A percentile compares a stretch with the other conserved stretches of the same genome.
Evolutionary conservation across 2,888 invertebrate species (phyloP).

Genomic region (Netelia melanura): DNA sequence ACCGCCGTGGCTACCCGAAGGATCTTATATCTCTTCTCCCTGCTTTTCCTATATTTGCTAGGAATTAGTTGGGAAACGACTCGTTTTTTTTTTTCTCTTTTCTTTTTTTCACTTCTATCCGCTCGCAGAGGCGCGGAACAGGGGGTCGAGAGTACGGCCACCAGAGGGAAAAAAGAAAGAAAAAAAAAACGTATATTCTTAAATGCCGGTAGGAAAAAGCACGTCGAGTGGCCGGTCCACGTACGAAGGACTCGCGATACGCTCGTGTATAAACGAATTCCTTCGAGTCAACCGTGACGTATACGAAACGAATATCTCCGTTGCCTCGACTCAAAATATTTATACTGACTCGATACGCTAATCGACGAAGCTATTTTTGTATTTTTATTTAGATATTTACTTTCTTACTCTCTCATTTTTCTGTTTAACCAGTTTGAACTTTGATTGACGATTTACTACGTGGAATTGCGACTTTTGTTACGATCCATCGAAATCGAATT

Average conservation of each 20-base stretch:
- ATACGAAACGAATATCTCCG: constrained; percentile 23
- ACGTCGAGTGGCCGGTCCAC: constrained; percentile 41
- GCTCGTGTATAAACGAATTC: constrained; percentile 42
- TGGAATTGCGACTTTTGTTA: no score
- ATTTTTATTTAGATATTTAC: background rate
- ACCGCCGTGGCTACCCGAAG: constrained; percentile 23
- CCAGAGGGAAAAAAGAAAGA: background rate
- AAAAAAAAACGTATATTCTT: background rate
- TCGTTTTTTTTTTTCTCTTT: constrained; percentile 38
- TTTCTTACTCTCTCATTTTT: background rate
- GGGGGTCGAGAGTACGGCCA: background rate
- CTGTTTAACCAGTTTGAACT: no score
- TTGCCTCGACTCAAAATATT: constrained; percentile 34
- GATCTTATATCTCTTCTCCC: background rate
- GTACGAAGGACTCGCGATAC: background rate
- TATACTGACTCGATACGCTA: background rate
- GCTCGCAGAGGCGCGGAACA: constrained; percentile 18
- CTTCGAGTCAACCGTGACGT: background rate
- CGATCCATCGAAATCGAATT: no score
- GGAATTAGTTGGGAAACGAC: constrained; percentile 79
- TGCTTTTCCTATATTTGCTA: constrained; percentile 72
- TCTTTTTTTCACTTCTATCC: constrained; percentile 37
- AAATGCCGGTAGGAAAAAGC: constrained; percentile 49
- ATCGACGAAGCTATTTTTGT: background rate
- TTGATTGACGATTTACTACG: no score